phyloP scores from a whole-genome alignment of 2,888 invertebrate genomes.

The Scaptomyza flava region DNA sequence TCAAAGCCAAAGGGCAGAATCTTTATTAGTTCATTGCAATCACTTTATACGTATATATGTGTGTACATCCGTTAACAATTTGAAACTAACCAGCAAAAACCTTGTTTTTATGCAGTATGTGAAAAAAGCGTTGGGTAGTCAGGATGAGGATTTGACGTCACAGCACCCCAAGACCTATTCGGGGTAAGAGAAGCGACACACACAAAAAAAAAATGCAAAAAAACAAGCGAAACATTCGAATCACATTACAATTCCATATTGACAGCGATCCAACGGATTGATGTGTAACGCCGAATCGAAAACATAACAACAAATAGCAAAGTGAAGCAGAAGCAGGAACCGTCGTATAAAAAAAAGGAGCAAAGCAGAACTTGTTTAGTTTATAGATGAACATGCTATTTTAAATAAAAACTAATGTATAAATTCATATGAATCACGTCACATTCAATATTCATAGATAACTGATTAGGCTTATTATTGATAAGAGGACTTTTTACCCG shows the following conservation, averaged over 20 bases:
- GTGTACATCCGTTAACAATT: background rate
- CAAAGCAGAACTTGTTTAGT: constrained; percentile 2
- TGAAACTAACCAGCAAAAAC: background rate
- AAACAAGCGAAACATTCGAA: constrained; percentile 1
- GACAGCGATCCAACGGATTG: constrained; percentile 83
- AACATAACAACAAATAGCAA: constrained; percentile 36
- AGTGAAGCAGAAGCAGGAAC: constrained; percentile 15
- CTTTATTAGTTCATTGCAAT: background rate
- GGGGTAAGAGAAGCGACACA: constrained; percentile 69
- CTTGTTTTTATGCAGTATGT: constrained; percentile 85
- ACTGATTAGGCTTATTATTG: constrained; percentile 9
- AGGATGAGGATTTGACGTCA: constrained; percentile 86
- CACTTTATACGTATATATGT: background rate
- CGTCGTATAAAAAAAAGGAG: background rate
- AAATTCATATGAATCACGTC: constrained; percentile 54
- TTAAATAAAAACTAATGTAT: constrained; percentile 74
- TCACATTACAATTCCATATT: constrained; percentile 30
- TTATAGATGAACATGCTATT: constrained; percentile 73
- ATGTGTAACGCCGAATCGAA: constrained; percentile 29
- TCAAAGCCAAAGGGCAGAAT: background rate
- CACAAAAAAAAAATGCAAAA: background rate
- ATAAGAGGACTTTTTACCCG: constrained; percentile 48
- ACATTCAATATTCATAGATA: constrained; percentile 16
- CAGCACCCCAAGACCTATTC: constrained; percentile 83
- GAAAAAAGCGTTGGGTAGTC: constrained; percentile 87